Base-by-base conservation (phyloP, 2,888 invertebrate species). In the Coecobrya sp. region DNA sequence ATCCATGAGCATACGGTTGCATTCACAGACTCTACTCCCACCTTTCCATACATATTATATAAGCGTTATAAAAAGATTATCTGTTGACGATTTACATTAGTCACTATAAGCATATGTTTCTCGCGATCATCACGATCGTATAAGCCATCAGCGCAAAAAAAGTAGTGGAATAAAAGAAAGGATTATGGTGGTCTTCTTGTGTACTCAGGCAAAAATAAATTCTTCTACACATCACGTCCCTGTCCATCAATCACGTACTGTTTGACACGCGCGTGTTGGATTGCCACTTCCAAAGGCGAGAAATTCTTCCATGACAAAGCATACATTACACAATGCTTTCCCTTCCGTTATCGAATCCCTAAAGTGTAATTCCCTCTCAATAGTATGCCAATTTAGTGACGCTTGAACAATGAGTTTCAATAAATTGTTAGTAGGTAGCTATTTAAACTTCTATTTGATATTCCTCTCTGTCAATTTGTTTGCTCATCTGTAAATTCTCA, bases 171-270 rank as follows among this genome's bases (percentile, higher is more conserved):
- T 5, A 73, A 10, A 73, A 5, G 73, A 42, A 45, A 13, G 65
- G 27, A 65, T 36, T 2, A 36, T 70, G 68, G 36, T 45, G 73
- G 42, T 73, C 8, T 11, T 65, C 22, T 59, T n/a, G 73, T 42
- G 73, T 45, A 45, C 45, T 10, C 45, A 73, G 42, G 42, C 73
- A 19, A 73, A 45, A 45, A 13, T 68, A 36, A 73, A 73, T 19
- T 45, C 45, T 73, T 45, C 22, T 45, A 45, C 19, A 45, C 19
- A 73, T 73, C 73, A 73, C 73, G 42, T 73, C 10, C 73, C 8
- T 45, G 22, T 45, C 73, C 42, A 73, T 73, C 73, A 73, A 73
- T 73, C 73, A 73, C 73, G 73, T 73, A 19, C n/a, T 73, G 45
- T 8, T 73, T 19, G 73, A 73, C 73, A 19, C 22, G 59, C 49